Evolutionary conservation across 2,888 invertebrate genomes (phyloP), one percentile per base, ranked within the genome.

Genomic region (Automeris io): DNA sequence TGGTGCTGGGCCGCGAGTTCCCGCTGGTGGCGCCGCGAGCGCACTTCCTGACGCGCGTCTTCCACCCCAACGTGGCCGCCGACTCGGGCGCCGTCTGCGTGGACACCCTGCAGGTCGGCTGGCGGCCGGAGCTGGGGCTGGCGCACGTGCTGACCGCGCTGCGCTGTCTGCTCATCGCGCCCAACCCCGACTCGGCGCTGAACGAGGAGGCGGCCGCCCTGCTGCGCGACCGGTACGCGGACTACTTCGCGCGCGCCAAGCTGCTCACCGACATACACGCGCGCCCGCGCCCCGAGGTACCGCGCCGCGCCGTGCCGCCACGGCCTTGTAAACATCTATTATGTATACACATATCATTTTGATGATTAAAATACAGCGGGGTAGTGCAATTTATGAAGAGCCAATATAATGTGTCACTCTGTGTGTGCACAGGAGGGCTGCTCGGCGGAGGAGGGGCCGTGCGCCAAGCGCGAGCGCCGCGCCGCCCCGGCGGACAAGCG

Each of bases 121-220:
- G 98, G 98, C 95, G 95, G 72, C 92, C 96, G 45, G 96, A 97
- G 88, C 91, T 97, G 70, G 98, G 98, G 70, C 94, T 98, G 49
- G 95, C 94, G 89, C 97, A 98, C 82, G 94, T 97, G 81, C 88
- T 98, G 70, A 85, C 97, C 77, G 95, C 97, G 45, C 92, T 98
- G 51, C 61, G 95, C 88, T 98, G 98, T 89, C 90, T 98, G 71
- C 90, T 98, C 54, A 98, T 98, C 79, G 96, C 96, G 71, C 98
- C 98, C 69, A 98, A 98, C 90, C 93, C 97, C 4, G 98, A 98
- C 83, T 98, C 97, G 40, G 98, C 98, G 54, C 90, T 98, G 56
- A 98, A 98, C 78, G 98, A 97, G 72, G 98, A 98, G 82, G 98
- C 98, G 39, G 98, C 97, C 11, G 96, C 96, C 82, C 88, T 98